phyloP scores from a whole-genome alignment of 2,888 invertebrate species.

The Xestia ashworthii region DNA sequence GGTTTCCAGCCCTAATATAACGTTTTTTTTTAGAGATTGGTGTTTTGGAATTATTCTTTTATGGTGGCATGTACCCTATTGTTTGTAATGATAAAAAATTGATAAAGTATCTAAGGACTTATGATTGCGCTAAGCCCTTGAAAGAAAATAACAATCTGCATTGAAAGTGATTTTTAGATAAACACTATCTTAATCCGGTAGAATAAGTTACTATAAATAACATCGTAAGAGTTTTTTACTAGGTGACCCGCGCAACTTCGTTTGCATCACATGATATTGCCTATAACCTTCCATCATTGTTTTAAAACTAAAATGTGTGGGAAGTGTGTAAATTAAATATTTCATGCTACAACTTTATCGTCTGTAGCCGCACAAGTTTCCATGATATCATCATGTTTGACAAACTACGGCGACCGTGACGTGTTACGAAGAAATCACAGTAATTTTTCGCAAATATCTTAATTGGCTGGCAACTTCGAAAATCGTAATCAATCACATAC shows the following conservation, averaged over 20 bases:
- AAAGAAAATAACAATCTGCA: no score
- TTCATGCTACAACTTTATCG: conserved; percentile 51
- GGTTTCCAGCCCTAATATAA: no score
- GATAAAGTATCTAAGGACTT: background rate
- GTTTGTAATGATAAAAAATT: no score
- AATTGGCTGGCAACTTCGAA: background rate
- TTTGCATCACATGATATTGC: no score
- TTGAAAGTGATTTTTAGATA: background rate
- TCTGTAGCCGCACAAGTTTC: conserved; percentile 29
- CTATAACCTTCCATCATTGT: conserved; percentile 7
- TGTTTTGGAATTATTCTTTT: no score
- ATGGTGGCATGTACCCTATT: no score
- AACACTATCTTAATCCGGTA: background rate
- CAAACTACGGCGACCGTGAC: conserved; percentile 23
- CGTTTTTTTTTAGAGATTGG: no score
- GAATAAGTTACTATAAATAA: background rate
- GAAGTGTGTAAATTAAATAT: conserved; percentile 60
- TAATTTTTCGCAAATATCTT: conserved; percentile 12
- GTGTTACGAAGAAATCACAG: conserved; percentile 10
- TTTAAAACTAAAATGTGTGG: conserved; percentile 42
- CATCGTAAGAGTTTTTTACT: background rate
- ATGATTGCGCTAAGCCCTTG: background rate
- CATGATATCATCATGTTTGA: conserved; percentile 47
- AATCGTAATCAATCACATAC: background rate
- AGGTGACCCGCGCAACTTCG: no score